These are phyloP conservation scores for Urechis unicinctus DNA, from an alignment of 2,888 invertebrate genomes.

Conservation along the genomic window DNA sequence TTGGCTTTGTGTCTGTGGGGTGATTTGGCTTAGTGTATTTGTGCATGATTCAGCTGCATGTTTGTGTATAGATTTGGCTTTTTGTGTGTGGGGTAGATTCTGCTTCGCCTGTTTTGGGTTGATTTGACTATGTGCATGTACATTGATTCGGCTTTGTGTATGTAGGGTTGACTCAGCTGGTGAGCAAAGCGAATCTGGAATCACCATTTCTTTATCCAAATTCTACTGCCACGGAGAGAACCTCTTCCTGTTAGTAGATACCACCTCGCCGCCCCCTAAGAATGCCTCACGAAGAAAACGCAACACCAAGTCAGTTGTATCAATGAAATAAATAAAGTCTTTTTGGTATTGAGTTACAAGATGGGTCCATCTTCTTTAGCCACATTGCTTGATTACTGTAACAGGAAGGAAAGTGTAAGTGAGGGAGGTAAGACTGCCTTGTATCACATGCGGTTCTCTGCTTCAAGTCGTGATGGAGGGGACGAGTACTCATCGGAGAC, in stretches of 20 bases:
- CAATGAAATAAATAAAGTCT: neutral
- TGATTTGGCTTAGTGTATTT: too few species aligned
- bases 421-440: too few species aligned
- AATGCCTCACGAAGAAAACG: constrained; percentile 24
- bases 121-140: too few species aligned
- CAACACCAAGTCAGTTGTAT: too few species aligned
- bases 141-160: too few species aligned
- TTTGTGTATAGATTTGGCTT: too few species aligned
- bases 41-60: too few species aligned
- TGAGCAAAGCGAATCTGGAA: constrained; percentile 27
- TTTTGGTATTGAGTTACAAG: neutral
- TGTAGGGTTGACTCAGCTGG: constrained; percentile 22
- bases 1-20: too few species aligned
- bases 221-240: constrained; percentile 58
- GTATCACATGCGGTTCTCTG: constrained; percentile 20
- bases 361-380: too few species aligned
- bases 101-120: neutral
- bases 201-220: constrained; percentile 56
- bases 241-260: constrained; percentile 60
- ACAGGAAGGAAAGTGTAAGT: too few species aligned
- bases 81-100: neutral
- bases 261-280: constrained; percentile 56
- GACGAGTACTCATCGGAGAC: constrained; percentile 47
- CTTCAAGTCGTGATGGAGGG: constrained; percentile 38
- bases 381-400: too few species aligned